Conservation (phyloP, 2,113 vertebrate species). For the Tetrao urogallus region DNA sequence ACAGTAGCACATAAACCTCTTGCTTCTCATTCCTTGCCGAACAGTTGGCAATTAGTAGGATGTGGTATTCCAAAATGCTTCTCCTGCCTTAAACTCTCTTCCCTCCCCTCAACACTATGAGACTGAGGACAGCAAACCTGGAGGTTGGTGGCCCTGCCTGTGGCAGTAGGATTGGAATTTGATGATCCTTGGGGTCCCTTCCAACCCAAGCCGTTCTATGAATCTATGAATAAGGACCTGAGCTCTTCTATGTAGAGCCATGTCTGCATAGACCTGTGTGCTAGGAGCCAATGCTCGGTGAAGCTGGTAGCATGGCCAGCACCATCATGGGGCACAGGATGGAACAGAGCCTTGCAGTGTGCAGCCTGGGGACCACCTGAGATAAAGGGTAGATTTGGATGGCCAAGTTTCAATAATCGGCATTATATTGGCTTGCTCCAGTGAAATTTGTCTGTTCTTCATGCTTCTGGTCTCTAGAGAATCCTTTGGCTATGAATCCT, state of each 20-base stretch:
- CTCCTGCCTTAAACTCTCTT: not conserved
- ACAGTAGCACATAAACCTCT: not conserved
- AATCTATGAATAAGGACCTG: not conserved
- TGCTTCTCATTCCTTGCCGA: not conserved
- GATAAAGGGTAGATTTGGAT: not conserved
- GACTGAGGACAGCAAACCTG: not conserved
- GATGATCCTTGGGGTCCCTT: too few relatives aligned
- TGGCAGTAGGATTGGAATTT: too few relatives aligned
- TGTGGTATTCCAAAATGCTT: not conserved
- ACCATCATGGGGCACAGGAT: not conserved
- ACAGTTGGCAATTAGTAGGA: fast-evolving
- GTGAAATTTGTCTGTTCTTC: not conserved
- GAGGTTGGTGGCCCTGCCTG: too few relatives aligned
- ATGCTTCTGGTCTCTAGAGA: not conserved
- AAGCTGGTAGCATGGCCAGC: fast-evolving
- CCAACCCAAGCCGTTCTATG: too few relatives aligned
- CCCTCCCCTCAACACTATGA: not conserved
- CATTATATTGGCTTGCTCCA: not conserved
- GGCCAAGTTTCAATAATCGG: not conserved
- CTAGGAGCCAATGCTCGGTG: not conserved
- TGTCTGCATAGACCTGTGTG: not conserved
- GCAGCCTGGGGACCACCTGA: not conserved
- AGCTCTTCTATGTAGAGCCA: not conserved
- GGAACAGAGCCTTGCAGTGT: not conserved
- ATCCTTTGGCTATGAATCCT: not conserved